Evolutionary conservation across 2,888 invertebrate genomes (phyloP), one percentile per base, ranked within the genome.

Genomic region (Lobophora halterata): DNA sequence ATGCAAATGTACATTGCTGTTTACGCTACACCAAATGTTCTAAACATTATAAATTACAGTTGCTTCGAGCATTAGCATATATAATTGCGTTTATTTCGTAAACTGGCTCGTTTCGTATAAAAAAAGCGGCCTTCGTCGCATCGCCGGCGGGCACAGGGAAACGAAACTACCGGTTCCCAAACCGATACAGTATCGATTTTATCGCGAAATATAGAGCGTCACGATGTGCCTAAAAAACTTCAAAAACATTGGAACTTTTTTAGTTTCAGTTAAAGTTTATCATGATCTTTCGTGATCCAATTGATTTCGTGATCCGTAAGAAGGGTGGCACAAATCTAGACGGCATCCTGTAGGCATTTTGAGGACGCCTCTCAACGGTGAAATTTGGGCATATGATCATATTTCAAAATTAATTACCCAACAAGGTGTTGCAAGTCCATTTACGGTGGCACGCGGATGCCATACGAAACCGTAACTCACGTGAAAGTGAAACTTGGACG

Each of bases 401-500:
- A n/a, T n/a, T n/a, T n/a, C n/a, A n/a, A n/a, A n/a, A n/a, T n/a
- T n/a, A n/a, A n/a, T n/a, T n/a, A n/a, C n/a, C n/a, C n/a, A n/a
- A n/a, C n/a, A n/a, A n/a, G n/a, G n/a, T n/a, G n/a, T n/a, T n/a
- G n/a, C n/a, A n/a, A n/a, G n/a, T n/a, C n/a, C n/a, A 59, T 58
- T 57, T 48, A 56, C 52, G 58, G 53, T 64, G 52, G 42, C 40
- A 45, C 58, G 53, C 37, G 35, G 55, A 53, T 55, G 64, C 59
- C 57, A 56, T 53, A 52, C 64, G 47, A 73, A 79, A 78, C 69
- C 65, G 71, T 80, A 80, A 74, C 71, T 79, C 75, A 78, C 67
- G 66, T 64, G 75, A 85, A 85, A 85, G 85, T 85, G 86, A 85
- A 83, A 83, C 79, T 74, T 69, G 59, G 54, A 65, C 71, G 69